These are phyloP conservation scores for Platysternon megacephalum DNA, from an alignment of 2,113 vertebrate genomes.

Conservation along the genomic window DNA sequence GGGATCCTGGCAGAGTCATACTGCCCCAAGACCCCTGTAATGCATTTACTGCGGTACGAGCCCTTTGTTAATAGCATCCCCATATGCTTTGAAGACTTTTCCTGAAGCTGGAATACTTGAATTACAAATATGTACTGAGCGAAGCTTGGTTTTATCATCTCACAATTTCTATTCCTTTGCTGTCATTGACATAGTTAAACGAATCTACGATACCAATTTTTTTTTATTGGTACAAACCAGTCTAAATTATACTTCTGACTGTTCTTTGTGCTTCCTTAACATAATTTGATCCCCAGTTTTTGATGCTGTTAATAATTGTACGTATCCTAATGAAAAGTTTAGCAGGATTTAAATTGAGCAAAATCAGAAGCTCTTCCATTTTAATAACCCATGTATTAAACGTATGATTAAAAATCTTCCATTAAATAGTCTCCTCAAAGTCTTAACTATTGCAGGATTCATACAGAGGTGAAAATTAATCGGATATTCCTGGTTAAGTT, in stretches of 20 bases:
- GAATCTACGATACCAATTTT: not conserved
- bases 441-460: constrained; percentile 43
- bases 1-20: not conserved
- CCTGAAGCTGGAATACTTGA: not conserved
- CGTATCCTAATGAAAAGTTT: constrained; percentile 26
- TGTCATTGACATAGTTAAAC: not conserved
- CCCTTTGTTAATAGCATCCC: not conserved
- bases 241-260: not conserved
- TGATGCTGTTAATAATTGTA: constrained; percentile 43
- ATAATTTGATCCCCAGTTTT: constrained; percentile 12
- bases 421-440: constrained; percentile 40
- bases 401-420: constrained; percentile 61
- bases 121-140: not conserved
- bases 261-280: constrained; percentile 33
- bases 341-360: constrained; percentile 45
- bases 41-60: not conserved
- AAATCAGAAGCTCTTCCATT: constrained; percentile 55
- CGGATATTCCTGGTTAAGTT: constrained; percentile 43
- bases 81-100: accelerated
- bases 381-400: constrained; percentile 39
- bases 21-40: not conserved
- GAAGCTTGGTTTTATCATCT: not conserved
- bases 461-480: constrained; percentile 35
- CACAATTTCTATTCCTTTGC: not conserved
- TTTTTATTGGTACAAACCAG: not conserved